Evolutionary conservation across 2,888 invertebrate species (phyloP).

Genomic region (Melanargia galathea): DNA sequence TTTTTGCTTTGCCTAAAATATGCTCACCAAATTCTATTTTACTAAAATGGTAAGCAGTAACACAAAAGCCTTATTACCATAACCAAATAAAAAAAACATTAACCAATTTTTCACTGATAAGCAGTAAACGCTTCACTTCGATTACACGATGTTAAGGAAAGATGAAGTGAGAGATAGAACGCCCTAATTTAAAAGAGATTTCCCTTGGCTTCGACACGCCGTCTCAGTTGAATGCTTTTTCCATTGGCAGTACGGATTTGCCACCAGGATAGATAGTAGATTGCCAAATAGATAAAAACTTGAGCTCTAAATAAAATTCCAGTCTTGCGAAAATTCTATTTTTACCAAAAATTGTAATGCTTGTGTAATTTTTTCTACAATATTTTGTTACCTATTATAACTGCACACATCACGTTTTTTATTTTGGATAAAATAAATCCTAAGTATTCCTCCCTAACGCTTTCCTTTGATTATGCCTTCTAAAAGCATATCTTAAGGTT

Average conservation of each 20-base stretch:
- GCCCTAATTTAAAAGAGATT: slow-evolving; percentile 18
- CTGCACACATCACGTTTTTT: too few relatives aligned
- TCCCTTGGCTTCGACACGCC: slow-evolving; percentile 11
- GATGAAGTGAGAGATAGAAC: slow-evolving; percentile 12
- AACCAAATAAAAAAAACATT: too few relatives aligned
- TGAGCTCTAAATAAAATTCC: background rate
- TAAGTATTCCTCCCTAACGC: too few relatives aligned
- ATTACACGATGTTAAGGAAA: slow-evolving; percentile 17
- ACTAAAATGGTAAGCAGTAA: too few relatives aligned
- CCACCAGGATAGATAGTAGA: background rate
- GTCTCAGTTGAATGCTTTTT: slow-evolving; percentile 9
- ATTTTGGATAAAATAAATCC: too few relatives aligned
- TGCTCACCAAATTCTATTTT: too few relatives aligned
- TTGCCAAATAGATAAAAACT: slow-evolving; percentile 1
- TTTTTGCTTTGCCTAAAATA: too few relatives aligned
- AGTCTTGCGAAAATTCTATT: background rate
- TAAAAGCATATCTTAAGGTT: too few relatives aligned
- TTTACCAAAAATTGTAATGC: background rate
- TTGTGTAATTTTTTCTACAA: background rate
- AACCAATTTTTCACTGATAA: background rate
- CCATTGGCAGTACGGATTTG: slow-evolving; percentile 6
- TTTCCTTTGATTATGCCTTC: too few relatives aligned
- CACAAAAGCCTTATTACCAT: too few relatives aligned
- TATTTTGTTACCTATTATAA: too few relatives aligned
- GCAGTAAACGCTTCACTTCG: background rate